phyloP scores from a whole-genome alignment of 2,888 invertebrate species.

The Cosmia pyralina region DNA sequence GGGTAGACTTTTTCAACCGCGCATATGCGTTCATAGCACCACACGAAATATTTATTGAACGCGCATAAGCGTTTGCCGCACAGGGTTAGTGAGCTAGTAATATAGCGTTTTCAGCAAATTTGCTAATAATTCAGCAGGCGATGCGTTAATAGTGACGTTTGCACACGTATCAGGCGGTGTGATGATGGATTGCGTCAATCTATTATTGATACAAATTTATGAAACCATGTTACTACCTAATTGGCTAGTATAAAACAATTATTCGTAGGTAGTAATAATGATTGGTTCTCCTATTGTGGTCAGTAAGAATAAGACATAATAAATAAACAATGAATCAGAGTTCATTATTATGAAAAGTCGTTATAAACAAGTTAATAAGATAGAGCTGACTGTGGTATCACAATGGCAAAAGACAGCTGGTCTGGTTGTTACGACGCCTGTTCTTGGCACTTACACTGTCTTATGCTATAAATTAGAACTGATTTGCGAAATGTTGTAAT shows the following conservation, averaged over 20 bases:
- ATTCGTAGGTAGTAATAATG: background rate
- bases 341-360: conserved; percentile 39
- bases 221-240: conserved; percentile 21
- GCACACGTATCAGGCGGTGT: conserved; percentile 25
- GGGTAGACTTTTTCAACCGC: too few species aligned
- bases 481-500: conserved; percentile 68
- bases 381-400: conserved; percentile 39
- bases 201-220: conserved; percentile 30
- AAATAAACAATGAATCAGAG: conserved; percentile 42
- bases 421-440: conserved; percentile 43
- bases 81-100: too few species aligned
- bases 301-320: conserved; percentile 21
- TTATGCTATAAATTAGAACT: conserved; percentile 62
- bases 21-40: too few species aligned
- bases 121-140: too few species aligned
- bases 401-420: conserved; percentile 58
- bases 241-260: conserved; percentile 18
- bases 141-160: conserved; percentile 52
- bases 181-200: conserved; percentile 52
- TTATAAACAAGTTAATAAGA: conserved; percentile 46
- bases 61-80: too few species aligned
- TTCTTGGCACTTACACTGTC: conserved; percentile 64
- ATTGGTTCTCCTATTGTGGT: conserved; percentile 21
- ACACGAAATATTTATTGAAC: too few species aligned
- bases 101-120: too few species aligned